These are phyloP conservation scores for Tichodroma muraria DNA, from an alignment of 2,113 vertebrate species.

Conservation along the genomic window DNA sequence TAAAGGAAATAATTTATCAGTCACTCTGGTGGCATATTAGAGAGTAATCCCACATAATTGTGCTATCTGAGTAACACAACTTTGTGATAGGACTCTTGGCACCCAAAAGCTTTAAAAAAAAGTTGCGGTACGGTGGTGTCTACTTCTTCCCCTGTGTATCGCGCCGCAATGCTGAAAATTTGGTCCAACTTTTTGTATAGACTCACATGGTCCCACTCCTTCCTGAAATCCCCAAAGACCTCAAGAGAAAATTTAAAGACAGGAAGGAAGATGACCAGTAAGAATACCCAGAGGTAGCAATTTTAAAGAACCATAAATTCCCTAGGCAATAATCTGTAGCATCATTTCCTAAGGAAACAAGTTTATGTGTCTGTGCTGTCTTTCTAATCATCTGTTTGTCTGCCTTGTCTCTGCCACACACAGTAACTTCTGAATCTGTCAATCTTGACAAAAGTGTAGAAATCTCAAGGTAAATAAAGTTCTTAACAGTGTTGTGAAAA, in stretches of 20 bases:
- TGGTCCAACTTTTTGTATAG: background rate
- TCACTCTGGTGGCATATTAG: background rate
- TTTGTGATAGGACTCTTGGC: background rate
- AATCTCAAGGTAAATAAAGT: background rate
- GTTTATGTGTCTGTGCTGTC: conserved; percentile 27
- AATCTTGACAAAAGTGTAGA: background rate
- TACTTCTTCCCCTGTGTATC: background rate
- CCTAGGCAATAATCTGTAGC: background rate
- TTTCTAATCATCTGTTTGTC: conserved; percentile 34
- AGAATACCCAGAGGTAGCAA: conserved; percentile 4
- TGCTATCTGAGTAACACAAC: background rate
- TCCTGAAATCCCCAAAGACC: background rate
- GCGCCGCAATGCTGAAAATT: background rate
- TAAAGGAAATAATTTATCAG: conserved; percentile 6
- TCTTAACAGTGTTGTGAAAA: background rate
- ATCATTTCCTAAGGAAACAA: conserved; percentile 37
- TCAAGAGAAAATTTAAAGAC: background rate
- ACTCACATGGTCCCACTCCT: background rate
- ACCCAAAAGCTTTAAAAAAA: background rate
- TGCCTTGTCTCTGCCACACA: background rate
- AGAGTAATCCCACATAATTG: conserved; percentile 8
- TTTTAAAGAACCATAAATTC: conserved; percentile 14
- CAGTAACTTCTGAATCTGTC: background rate
- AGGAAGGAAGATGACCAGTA: conserved; percentile 32
- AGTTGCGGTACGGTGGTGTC: background rate